Base-by-base conservation (phyloP, 37 sponge, comb jelly and placozoan genomes). In the Halisarca cf. caerulea region DNA sequence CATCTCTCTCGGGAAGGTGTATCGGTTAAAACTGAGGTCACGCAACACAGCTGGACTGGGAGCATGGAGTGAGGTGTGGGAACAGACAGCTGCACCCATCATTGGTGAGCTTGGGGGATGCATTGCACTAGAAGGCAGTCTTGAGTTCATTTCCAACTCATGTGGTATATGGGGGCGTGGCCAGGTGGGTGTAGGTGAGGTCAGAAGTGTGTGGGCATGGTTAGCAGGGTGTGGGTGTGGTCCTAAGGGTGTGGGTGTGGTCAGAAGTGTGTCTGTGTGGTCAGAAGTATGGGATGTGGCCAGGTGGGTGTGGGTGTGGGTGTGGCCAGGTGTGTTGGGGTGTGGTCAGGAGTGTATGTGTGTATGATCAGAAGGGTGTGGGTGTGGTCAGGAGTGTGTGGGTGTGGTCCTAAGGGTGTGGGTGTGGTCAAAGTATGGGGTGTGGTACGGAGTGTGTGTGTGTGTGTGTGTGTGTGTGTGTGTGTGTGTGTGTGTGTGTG, bases 371-470 rank as follows among this genome's bases (percentile, higher is more conserved):
- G 9, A 7, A 30, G 35, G 5, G 74, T 72, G 38, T 39, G 74
- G n/a, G 38, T 72, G 74, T 72, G 74, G 9, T 20, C 32, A 24
- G 9, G 44, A 23, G 66, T 82, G 68, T 61, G 43, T 66, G 47
- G 27, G 68, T 37, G 59, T 80, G 59, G 20, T 34, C 60, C 24
- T 82, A 44, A 40, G 45, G 25, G 66, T 34, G 28, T 37, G 83
- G 24, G 43, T 64, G 43, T 59, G 39, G 6, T 21, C 33, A 27
- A n/a, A n/a, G n/a, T n/a, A n/a, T n/a, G n/a, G n/a, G n/a, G n/a
- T n/a, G n/a, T n/a, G n/a, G n/a, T n/a, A n/a, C n/a, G n/a, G n/a
- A n/a, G n/a, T n/a, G n/a, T n/a, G n/a, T n/a, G n/a, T n/a, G n/a
- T n/a, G n/a, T n/a, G n/a, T n/a, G n/a, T n/a, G n/a, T n/a, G n/a